These are phyloP conservation scores for Phanerotoma sp. DNA, from an alignment of 2,888 invertebrate genomes.

Conservation along the genomic window DNA sequence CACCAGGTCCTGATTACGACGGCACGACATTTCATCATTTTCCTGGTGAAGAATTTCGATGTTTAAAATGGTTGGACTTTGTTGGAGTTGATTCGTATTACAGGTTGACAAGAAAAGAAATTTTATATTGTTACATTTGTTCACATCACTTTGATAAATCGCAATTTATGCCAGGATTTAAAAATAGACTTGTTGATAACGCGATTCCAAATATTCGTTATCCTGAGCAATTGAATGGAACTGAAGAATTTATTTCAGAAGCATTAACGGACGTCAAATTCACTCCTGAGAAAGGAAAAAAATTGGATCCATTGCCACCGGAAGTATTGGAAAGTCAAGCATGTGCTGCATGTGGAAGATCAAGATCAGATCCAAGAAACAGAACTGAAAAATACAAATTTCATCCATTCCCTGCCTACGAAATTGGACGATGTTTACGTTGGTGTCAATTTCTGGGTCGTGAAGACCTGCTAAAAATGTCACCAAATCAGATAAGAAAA, in stretches of 20 bases:
- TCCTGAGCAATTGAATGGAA: constrained; percentile 35
- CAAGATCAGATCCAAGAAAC: constrained; percentile 49
- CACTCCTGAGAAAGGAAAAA: constrained; percentile 38
- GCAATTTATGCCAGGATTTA: constrained; percentile 48
- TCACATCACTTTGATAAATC: constrained; percentile 52
- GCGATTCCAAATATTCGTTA: constrained; percentile 50
- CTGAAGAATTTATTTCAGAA: constrained; percentile 34
- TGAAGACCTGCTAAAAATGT: constrained; percentile 54
- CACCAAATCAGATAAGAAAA: constrained; percentile 54
- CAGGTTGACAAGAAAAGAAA: constrained; percentile 53
- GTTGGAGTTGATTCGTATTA: constrained; percentile 55
- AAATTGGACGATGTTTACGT: constrained; percentile 53
- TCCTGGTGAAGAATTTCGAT: constrained; percentile 55
- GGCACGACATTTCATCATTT: constrained; percentile 55
- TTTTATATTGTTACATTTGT: constrained; percentile 54
- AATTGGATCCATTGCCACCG: constrained; percentile 43
- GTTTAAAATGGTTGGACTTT: constrained; percentile 54
- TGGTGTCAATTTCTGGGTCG: constrained; percentile 55
- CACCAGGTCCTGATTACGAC: constrained; percentile 46
- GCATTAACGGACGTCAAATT: constrained; percentile 27
- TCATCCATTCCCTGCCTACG: constrained; percentile 55
- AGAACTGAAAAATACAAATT: constrained; percentile 52
- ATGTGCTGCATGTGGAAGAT: constrained; percentile 53
- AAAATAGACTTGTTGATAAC: constrained; percentile 45
- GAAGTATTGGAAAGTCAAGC: constrained; percentile 51